Evolutionary conservation across 2,113 vertebrate species (phyloP), one percentile per base, ranked within the genome.

Genomic region (Cromileptes altivelis): DNA sequence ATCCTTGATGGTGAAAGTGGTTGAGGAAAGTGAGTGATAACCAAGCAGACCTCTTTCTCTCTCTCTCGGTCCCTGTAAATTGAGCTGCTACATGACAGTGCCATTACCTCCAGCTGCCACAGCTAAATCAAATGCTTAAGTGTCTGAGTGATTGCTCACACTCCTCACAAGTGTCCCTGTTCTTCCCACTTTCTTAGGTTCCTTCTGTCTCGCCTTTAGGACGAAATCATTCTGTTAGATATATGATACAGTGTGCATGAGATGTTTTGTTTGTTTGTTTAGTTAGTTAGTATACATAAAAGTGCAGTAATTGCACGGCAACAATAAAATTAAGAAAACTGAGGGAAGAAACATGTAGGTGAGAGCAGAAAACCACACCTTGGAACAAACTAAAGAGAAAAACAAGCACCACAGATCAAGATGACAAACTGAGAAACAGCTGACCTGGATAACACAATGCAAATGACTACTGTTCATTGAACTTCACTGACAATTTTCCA

Each of bases 81-180:
- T 87, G 89, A 91, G 84, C 84, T 65, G 68, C 87, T 78, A 88
- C 85, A 90, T 86, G 88, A 91, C 89, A 88, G 89, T 81, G 78
- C 85, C 84, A 91, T 94, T 94, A 92, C 85, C 89, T 89, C 65
- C 78, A 81, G 76, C 86, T 89, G 86, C 81, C 85, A 88, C 72
- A n/a, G 82, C 84, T 91, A 92, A 93, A 92, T 91, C 91, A 89
- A 88, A 88, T 86, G 84, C 90, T 91, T 88, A 90, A 89, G 89
- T 61, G 37, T 88, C 84, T 86, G 84, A 90, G 81, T 86, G 84
- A 92, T 93, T 89, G 73, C 88, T 72, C 60, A 21, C 87, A 81
- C 74, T 88, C 71, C 55, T 86, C 57, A 80, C 74, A 82, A 89
- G 86, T 81, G 80, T 69, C 74, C 81, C 81, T 70, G 65, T 70